These are phyloP conservation scores for Amphimedon queenslandica DNA, from an alignment of 37 sponge, comb jelly and placozoan species.

Conservation along the genomic window DNA sequence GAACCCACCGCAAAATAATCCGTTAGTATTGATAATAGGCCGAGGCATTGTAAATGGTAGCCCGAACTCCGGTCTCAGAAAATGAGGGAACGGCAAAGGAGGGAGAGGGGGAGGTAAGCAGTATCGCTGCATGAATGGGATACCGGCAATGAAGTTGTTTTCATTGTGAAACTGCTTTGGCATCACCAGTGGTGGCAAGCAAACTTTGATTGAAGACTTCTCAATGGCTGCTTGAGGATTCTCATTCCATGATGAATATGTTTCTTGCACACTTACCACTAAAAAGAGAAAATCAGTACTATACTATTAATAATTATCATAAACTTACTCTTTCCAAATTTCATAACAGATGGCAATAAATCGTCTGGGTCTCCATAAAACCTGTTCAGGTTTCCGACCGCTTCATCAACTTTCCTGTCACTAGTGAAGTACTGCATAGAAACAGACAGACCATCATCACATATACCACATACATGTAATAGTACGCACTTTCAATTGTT, in stretches of 20 bases:
- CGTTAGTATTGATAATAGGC: neutral
- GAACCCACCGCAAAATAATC: neutral
- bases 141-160: neutral
- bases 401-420: slow-evolving; percentile 76
- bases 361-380: slow-evolving; percentile 47
- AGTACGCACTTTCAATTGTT: slow-evolving; percentile 48
- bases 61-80: neutral
- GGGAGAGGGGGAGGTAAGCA: neutral
- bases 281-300: neutral
- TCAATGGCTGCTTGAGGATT: slow-evolving; percentile 31
- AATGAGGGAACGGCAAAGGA: neutral
- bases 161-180: neutral
- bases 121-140: neutral
- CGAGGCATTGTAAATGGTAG: neutral
- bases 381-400: slow-evolving; percentile 45
- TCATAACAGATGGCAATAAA: slow-evolving; percentile 42
- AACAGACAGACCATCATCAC: neutral
- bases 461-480: neutral
- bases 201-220: slow-evolving; percentile 8
- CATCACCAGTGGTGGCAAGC: neutral
- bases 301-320: neutral
- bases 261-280: slow-evolving; percentile 26
- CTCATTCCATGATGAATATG: slow-evolving; percentile 48
- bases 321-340: slow-evolving; percentile 57
- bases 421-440: slow-evolving; percentile 53